Base-by-base conservation (phyloP, 2,888 invertebrate species). In the Agriopis aurantiaria region DNA sequence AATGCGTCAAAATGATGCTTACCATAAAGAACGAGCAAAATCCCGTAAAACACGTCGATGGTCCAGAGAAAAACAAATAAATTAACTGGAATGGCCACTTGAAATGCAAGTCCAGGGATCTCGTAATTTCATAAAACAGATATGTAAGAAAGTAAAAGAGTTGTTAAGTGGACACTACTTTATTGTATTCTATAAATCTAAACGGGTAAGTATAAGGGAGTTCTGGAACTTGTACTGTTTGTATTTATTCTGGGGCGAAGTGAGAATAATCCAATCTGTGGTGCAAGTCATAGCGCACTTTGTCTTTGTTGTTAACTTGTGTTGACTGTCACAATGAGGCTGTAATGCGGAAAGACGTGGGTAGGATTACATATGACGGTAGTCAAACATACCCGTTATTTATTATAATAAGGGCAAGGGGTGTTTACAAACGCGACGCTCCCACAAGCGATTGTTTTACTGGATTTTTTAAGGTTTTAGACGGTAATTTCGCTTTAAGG, bases 31-130 rank as follows among this genome's bases (percentile, higher is more conserved):
- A 75, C 71, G 74, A 74, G 76, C 76, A 80, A 81, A 78, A 80
- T 78, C 79, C 75, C 84, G 86, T 87, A 86, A 88, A 89, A 87
- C 83, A 83, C 85, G 84, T 85, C 84, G 84, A 85, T 87, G 80
- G 80, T 79, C 81, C 78, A 76, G 80, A 75, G 85, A 85, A 90
- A 88, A 91, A 90, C 90, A 90, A 87, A 91, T 91, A 91, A 90
- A 90, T 91, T 87, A 82, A 80, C 73, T 82, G 75, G 81, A 88
- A 87, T 81, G 85, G 83, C 84, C 80, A 84, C 86, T 88, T 85
- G 75, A 80, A 84, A 81, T 76, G 77, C 81, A 55, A 82, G 87
- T 87, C 86, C 86, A 79, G 82, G 83, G 82, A 84, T 83, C 80
- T 79, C 78, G 75, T 81, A 84, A 87, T 87, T 90, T 85, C 85